Evolutionary conservation across 2,888 invertebrate genomes (phyloP), one percentile per base, ranked within the genome.

Genomic region (Onthophagus sagittarius): DNA sequence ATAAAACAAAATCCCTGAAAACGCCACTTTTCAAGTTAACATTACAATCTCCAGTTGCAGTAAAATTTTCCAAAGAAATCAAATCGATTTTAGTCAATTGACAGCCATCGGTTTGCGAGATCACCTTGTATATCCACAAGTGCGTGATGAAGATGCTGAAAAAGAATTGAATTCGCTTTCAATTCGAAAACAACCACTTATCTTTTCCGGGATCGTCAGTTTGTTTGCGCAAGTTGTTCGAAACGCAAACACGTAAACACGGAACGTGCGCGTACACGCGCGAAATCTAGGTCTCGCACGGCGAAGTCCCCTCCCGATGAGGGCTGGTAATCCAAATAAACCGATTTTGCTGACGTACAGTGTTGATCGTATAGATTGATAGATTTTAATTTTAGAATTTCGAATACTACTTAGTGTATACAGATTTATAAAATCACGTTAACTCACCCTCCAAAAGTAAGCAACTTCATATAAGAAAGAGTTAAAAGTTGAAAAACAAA

Each of bases 91-190:
- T 73, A 0, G 65, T 72, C 15, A 77, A 72, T n/a, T 70, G 63
- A 63, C 78, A 79, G 23, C 77, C 63, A 31, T 32, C 62, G 9
- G 69, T 62, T 63, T 76, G 14, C 23, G 74, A 62, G 4, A 79
- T 23, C 69, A 76, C 74, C 72, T 77, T 77, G 62, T 76, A 63
- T 69, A 79, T 69, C 78, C 79, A 79, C 62, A 79, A 76, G 64
- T 77, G 76, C 14, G 73, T 74, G 7, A 76, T 72, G 62, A 76
- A 69, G 15, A 77, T 75, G 39, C 79, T 79, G 62, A 72, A 76
- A 78, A 11, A 15, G 67, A 73, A n/a, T n/a, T n/a, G 13, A 23
- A 23, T 23, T 23, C 23, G 23, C 23, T 23, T 23, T 23, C 23
- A 53, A 9, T 53, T 9, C 39, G 11, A 72, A 13, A 32, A 39